Percentiles rank a stretch among this genome's conserved stretches.
These are phyloP conservation scores for Protonibea diacanthus DNA, from an alignment of 2,797 vertebrate species.

Conservation along the genomic window DNA sequence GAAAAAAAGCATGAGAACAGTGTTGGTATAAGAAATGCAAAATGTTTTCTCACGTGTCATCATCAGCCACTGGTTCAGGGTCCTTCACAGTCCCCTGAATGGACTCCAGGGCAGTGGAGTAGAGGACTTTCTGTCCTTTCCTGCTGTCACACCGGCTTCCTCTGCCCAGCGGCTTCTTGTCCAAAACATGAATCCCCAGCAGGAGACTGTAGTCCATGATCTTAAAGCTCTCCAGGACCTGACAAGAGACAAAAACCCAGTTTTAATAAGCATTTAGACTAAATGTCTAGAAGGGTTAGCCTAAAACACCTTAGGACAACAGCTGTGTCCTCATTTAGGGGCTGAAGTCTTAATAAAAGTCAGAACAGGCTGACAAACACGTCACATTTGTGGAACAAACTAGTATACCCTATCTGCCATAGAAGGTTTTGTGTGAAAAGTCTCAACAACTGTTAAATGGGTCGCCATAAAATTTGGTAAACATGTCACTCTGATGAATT, in stretches of 20 bases:
- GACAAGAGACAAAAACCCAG: conserved; percentile 1
- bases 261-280: neutral
- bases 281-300: neutral
- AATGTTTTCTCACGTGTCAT: conserved; percentile 89
- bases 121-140: conserved; percentile 92
- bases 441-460: no score
- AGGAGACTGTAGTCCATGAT: conserved; percentile 98
- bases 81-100: conserved; percentile 93
- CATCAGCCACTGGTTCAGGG: conserved; percentile 85
- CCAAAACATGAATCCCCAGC: conserved; percentile 82
- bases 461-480: no score
- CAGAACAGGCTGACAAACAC: neutral
- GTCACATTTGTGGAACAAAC: no score
- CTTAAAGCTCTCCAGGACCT: conserved; percentile 98
- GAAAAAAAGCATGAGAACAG: neutral
- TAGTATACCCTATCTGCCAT: no score
- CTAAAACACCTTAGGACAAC: neutral
- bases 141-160: conserved; percentile 87
- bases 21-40: neutral
- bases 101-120: conserved; percentile 96
- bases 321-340: neutral
- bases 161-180: conserved; percentile 79
- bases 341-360: neutral
- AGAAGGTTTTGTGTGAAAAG: no score
- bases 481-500: no score